Conservation (phyloP, 2,888 invertebrate species). For the Mycalesis mineus region DNA sequence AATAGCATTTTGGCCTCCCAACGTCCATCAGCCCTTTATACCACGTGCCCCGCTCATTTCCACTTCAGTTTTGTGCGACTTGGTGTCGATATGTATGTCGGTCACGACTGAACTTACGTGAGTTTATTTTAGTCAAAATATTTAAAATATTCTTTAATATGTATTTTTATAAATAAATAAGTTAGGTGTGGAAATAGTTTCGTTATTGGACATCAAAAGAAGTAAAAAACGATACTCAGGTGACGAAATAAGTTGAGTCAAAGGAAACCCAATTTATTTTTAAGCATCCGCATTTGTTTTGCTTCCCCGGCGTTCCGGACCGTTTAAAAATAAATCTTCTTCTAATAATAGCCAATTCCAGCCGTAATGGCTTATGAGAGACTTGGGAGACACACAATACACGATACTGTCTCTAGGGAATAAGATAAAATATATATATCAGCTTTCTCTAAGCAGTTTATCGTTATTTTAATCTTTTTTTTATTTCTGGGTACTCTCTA, state of each 20-base stretch:
- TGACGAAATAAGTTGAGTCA: conserved; percentile 8
- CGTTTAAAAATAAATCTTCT: conserved; percentile 11
- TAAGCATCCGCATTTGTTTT: conserved; percentile 12
- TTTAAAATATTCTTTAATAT: too few species aligned
- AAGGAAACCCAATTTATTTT: conserved; percentile 14
- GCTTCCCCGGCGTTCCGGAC: conserved; percentile 2
- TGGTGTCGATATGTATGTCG: too few species aligned
- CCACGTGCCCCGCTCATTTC: too few species aligned
- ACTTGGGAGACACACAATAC: neutral
- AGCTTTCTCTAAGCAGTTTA: too few species aligned
- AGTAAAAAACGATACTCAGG: conserved; percentile 10
- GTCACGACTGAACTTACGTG: too few species aligned
- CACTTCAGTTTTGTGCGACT: too few species aligned
- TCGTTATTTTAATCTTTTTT: too few species aligned
- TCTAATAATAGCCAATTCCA: conserved; percentile 5
- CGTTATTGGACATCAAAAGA: conserved; percentile 8
- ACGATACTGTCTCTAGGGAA: neutral
- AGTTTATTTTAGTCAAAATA: neutral
- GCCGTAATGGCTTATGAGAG: neutral
- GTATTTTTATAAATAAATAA: neutral
- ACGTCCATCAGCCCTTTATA: too few species aligned
- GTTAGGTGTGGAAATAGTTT: neutral
- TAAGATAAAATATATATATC: neutral
- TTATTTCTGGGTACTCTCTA: too few species aligned
- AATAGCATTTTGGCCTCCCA: too few species aligned